Conservation (phyloP, 2,797 vertebrate genomes). For the Pseudomugil gertrudae region DNA sequence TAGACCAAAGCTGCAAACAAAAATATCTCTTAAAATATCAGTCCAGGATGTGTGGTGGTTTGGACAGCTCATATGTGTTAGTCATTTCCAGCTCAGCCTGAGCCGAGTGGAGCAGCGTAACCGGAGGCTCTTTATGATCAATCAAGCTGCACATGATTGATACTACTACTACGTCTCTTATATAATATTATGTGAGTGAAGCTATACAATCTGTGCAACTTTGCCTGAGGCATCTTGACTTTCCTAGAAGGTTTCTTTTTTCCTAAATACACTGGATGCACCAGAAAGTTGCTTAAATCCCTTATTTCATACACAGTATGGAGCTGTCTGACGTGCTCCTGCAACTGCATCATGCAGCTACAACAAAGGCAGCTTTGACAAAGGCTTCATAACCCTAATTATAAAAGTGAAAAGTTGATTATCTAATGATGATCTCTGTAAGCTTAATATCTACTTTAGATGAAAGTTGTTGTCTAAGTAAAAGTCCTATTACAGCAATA, state of each 20-base stretch:
- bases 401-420: conserved; percentile 47
- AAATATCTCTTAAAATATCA: conserved; percentile 1
- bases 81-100: conserved; percentile 29
- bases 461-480: conserved; percentile 28
- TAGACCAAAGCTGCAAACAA: neutral
- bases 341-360: conserved; percentile 23
- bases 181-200: conserved; percentile 40
- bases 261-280: neutral
- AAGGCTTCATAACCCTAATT: conserved; percentile 30
- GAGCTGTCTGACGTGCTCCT: conserved; percentile 24
- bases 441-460: conserved; percentile 47
- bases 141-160: conserved; percentile 33
- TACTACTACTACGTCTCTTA: conserved; percentile 20
- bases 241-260: conserved; percentile 40
- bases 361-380: conserved; percentile 39
- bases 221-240: conserved; percentile 11
- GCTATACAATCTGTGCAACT: conserved; percentile 7
- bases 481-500: conserved; percentile 14
- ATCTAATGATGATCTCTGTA: conserved; percentile 54
- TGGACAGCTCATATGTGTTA: conserved; percentile 3
- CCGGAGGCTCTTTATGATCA: conserved; percentile 41
- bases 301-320: conserved; percentile 16
- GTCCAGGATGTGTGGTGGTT: conserved; percentile 13
- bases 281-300: conserved; percentile 37
- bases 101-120: conserved; percentile 24